Base-by-base conservation (phyloP, 2,113 vertebrate species). In the Vimba vimba region DNA sequence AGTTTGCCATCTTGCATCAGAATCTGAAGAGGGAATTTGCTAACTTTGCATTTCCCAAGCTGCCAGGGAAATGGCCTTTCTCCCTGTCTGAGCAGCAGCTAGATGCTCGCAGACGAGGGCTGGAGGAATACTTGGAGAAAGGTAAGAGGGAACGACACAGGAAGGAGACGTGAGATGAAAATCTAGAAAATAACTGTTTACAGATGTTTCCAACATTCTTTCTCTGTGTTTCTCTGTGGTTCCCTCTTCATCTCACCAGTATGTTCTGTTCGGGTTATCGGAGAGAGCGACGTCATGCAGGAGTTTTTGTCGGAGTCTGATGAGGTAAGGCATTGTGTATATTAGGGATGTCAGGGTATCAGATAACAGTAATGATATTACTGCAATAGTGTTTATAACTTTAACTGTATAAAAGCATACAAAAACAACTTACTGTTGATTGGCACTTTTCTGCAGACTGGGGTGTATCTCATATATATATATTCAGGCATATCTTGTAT, bases 221-320 rank as follows among this genome's bases (percentile, higher is more conserved):
- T n/a, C 19, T 8, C 36, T 27, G 52, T 57, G 50, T 17, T 3
- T 75, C 43, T 82, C 33, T 12, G 19, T 6, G 69, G 43, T 77
- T 73, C 10, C 33, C 68, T 43, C 21, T 55, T 77, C 25, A 33
- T 77, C 21, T 39, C 55, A 43, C 30, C 79, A 99, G 98, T 98
- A 12, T 99, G 98, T 86, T 99, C 98, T 11, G 97, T 99, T 85
- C 95, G 98, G 9, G 96, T 99, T 66, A 97, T 99, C 7, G 98
- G 98, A 1, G 98, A 99, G 94, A 98, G 98, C 15, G 98, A 99
- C 92, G 96, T 99, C 94, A 97, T 99, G 97, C 98, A 99, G 90
- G 98, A 99, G 82, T 99, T 99, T 93, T 93, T 99, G 13, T 99
- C 98, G 0, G 98, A 99, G 90, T 99, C 98, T 0, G 98, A 99